Percentiles rank a stretch among this genome's conserved stretches.
phyloP scores from a whole-genome alignment of 2,888 invertebrate species.

The Megalurothrips usitatus region DNA sequence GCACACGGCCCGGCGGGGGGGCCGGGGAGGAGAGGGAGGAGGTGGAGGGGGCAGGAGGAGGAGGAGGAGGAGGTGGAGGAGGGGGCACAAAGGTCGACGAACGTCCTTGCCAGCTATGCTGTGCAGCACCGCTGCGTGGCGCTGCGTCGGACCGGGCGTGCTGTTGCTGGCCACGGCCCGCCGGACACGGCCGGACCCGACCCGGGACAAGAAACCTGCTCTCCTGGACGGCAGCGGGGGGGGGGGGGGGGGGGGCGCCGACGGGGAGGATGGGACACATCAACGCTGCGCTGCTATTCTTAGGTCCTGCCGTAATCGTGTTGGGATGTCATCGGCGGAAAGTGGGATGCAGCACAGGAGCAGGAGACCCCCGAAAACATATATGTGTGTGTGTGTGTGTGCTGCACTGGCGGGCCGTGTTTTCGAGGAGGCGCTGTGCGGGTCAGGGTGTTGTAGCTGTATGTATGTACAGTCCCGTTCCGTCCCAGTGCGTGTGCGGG shows the following conservation, averaged over 20 bases:
- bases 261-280: slow-evolving; percentile 28
- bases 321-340: no score
- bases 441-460: not conserved
- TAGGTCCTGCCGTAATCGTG: slow-evolving; percentile 29
- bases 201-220: no score
- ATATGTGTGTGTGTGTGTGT: no score
- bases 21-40: slow-evolving; percentile 16
- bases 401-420: no score
- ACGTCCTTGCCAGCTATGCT: slow-evolving; percentile 22
- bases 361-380: no score
- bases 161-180: not conserved
- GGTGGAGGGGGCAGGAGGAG: no score
- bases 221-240: not conserved
- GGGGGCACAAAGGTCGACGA: not conserved
- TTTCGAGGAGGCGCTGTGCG: not conserved
- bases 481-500: not conserved
- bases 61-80: slow-evolving; percentile 22
- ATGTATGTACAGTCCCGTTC: not conserved
- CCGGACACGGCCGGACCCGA: not conserved
- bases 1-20: slow-evolving; percentile 31
- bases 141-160: not conserved
- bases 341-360: not conserved
- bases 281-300: slow-evolving; percentile 26
- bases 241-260: slow-evolving; percentile 13
- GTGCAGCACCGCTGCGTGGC: slow-evolving; percentile 10